Evolutionary conservation across 2,888 invertebrate species (phyloP).

Genomic region (Eretmocerus hayati): DNA sequence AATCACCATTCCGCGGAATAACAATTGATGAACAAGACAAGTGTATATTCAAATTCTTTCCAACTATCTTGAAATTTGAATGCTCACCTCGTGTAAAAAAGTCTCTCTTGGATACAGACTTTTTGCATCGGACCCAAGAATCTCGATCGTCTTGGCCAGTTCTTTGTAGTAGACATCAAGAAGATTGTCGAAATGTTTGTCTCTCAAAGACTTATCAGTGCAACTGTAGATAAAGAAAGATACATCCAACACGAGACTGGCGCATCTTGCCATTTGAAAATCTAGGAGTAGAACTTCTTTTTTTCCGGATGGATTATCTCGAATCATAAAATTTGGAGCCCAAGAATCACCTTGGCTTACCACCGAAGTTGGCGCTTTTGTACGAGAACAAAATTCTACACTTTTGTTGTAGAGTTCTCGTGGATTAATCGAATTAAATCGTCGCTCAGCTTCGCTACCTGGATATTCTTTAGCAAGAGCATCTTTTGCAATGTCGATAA

Average conservation of each 20-base stretch:
- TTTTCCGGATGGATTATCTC: constrained; percentile 34
- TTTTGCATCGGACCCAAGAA: constrained; percentile 56
- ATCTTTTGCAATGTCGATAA: constrained; percentile 50
- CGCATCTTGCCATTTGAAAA: constrained; percentile 59
- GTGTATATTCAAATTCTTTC: too few relatives aligned
- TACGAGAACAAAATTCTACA: constrained; percentile 43
- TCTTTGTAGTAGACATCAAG: constrained; percentile 56
- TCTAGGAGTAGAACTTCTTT: constrained; percentile 58
- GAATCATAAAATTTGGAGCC: constrained; percentile 67
- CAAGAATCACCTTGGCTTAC: constrained; percentile 69
- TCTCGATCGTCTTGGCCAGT: constrained; percentile 51
- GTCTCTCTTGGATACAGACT: constrained; percentile 51
- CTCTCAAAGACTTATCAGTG: constrained; percentile 54
- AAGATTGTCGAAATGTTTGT: constrained; percentile 54
- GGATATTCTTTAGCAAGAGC: constrained; percentile 61
- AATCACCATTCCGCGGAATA: too few relatives aligned
- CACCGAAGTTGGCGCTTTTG: constrained; percentile 48
- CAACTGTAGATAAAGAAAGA: constrained; percentile 59
- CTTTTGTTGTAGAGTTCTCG: constrained; percentile 51
- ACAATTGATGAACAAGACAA: too few relatives aligned
- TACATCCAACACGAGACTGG: constrained; percentile 55
- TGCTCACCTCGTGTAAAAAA: constrained; percentile 48
- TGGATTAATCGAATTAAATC: constrained; percentile 51
- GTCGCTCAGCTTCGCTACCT: constrained; percentile 52
- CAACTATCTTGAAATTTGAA: too few relatives aligned